Conservation (phyloP, 2,113 vertebrate species). For the Nycticorax nycticorax region DNA sequence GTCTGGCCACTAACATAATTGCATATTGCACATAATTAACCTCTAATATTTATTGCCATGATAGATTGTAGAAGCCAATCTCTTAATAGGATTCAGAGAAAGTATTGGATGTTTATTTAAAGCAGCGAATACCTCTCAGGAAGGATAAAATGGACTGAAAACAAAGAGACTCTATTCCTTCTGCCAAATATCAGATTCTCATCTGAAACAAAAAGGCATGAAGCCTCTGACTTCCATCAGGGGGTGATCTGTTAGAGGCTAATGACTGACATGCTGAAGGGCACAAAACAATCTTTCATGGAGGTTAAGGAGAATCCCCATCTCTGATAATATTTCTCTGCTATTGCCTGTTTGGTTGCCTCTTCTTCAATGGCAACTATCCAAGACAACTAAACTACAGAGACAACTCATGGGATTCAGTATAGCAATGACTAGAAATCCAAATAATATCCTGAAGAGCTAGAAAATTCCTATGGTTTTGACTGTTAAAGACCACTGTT, state of each 20-base stretch:
- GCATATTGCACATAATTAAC: background rate
- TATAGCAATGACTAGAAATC: background rate
- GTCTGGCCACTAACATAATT: background rate
- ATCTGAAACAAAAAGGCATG: background rate
- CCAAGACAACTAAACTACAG: background rate
- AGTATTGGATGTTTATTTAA: background rate
- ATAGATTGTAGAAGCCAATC: background rate
- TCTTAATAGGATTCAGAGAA: background rate
- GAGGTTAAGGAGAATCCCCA: background rate
- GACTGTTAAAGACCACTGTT: background rate
- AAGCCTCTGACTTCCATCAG: background rate
- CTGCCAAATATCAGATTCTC: background rate
- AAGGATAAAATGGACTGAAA: background rate
- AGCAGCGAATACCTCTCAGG: background rate
- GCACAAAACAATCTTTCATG: background rate
- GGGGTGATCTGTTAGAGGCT: background rate
- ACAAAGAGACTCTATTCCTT: background rate
- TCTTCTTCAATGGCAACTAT: background rate
- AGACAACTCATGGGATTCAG: background rate
- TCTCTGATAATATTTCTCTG: background rate
- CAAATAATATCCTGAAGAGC: background rate
- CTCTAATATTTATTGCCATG: background rate
- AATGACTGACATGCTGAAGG: background rate
- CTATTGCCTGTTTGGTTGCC: background rate
- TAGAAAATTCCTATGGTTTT: background rate